Evolutionary conservation across 2,888 invertebrate genomes (phyloP).

Genomic region (Nyleta sp.): DNA sequence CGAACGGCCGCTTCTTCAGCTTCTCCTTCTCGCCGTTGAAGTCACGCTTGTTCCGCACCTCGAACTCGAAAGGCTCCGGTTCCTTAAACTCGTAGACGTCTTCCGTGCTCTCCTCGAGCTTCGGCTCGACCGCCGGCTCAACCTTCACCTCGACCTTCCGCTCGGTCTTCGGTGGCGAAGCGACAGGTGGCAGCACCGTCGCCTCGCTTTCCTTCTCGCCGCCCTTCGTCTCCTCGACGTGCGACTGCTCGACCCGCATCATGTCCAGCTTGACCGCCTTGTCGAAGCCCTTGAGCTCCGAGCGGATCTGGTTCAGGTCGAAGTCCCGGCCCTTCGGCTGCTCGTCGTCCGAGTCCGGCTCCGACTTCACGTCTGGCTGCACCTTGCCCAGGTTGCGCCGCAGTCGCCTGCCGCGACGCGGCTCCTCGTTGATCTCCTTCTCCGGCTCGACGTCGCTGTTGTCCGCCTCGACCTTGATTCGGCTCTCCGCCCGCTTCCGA

Average conservation of each 20-base stretch:
- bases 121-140: slow-evolving; percentile 56
- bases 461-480: slow-evolving; percentile 80
- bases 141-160: slow-evolving; percentile 77
- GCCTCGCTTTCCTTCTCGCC: slow-evolving; percentile 69
- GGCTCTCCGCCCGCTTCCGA: slow-evolving; percentile 81
- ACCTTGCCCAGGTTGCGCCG: slow-evolving; percentile 81
- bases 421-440: slow-evolving; percentile 73
- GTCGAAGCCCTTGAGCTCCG: slow-evolving; percentile 91
- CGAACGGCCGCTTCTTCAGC: slow-evolving; percentile 77
- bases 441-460: slow-evolving; percentile 77
- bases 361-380: slow-evolving; percentile 81
- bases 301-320: slow-evolving; percentile 92
- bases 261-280: slow-evolving; percentile 85
- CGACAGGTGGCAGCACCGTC: neutral
- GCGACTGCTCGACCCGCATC: slow-evolving; percentile 78
- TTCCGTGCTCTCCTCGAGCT: slow-evolving; percentile 75
- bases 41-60: slow-evolving; percentile 84
- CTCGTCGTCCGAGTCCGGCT: slow-evolving; percentile 84
- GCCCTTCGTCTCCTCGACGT: slow-evolving; percentile 83
- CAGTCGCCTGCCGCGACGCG: slow-evolving; percentile 79
- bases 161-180: slow-evolving; percentile 73
- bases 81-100: slow-evolving; percentile 96
- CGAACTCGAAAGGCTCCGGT: slow-evolving; percentile 94
- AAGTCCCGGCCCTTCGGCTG: slow-evolving; percentile 88
- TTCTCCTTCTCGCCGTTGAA: slow-evolving; percentile 77